Base-by-base conservation (phyloP, 2,797 vertebrate genomes). In the Phrynocephalus forsythii region DNA sequence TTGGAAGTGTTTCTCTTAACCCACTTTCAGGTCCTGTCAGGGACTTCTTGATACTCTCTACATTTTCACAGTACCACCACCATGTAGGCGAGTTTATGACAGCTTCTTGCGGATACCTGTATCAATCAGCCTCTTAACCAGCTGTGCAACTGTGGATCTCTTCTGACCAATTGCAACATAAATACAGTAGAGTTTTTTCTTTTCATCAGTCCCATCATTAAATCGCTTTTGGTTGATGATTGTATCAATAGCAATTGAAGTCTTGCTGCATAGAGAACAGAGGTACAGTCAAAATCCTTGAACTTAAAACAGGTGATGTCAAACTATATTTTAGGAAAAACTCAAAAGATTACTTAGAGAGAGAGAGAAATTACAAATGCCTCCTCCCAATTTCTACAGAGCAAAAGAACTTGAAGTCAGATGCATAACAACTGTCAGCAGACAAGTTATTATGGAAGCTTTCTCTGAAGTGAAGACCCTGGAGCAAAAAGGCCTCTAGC, bases 181-280 rank as follows among this genome's bases (percentile, higher is more conserved):
- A 95, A 99, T 99, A 91, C 99, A 99, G 95, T 99, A 99, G 30
- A 99, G 97, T 95, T 99, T 99, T 97, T 99, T 99, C 92, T 99
- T 99, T 94, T 99, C 99, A 30, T 99, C 98, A 0, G 98, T 98
- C 67, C 98, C 98, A 0, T 99, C 99, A 0, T 99, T 99, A 94
- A 99, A 99, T n/a, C 98, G 97, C 92, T 98, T 99, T 97, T 99
- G 99, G 97, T 99, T 99, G 95, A 99, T 99, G 93, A 99, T 99
- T 6, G 99, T 99, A 94, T 99, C 99, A 24, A 99, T 98, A 88
- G 99, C 99, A 95, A 99, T 99, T n/a, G 99, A 98, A 0, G 99
- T 99, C 98, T 99, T 99, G 75, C 99, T 99, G 93, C 2, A 89
- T 84, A 86, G 72, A 16, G 11, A 50, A 26, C 4, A 85, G n/a